Evolutionary conservation across 2,888 invertebrate genomes (phyloP).

Genomic region (Elgonia sp.): DNA sequence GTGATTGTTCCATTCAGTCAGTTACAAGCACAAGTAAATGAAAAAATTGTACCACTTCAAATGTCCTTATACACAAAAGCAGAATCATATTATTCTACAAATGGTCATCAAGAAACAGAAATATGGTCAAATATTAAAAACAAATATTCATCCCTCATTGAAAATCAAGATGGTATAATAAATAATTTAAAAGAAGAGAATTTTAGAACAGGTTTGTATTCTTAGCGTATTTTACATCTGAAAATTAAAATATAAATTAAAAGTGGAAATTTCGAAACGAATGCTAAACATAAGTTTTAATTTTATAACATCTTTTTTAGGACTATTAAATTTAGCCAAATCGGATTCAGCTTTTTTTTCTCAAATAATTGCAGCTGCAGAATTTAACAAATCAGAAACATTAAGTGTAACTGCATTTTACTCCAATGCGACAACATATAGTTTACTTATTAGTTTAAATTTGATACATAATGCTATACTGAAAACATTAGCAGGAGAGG

Average conservation of each 20-base stretch:
- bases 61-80: slow-evolving; percentile 17
- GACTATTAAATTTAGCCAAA: not conserved
- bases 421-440: slow-evolving; percentile 88
- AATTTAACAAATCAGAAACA: not conserved
- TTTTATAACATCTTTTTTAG: not conserved
- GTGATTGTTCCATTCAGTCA: slow-evolving; percentile 36
- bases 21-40: slow-evolving; percentile 18
- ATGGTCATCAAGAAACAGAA: not conserved
- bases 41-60: not conserved
- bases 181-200: not conserved
- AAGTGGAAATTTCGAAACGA: not conserved
- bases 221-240: too few species aligned
- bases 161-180: not conserved
- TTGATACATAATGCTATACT: slow-evolving; percentile 87
- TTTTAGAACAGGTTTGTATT: too few species aligned
- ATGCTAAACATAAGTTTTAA: too few species aligned
- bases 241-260: too few species aligned
- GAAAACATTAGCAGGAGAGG: slow-evolving; percentile 78
- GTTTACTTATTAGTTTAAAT: slow-evolving; percentile 88
- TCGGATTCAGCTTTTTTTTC: not conserved
- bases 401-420: slow-evolving; percentile 85
- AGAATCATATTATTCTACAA: slow-evolving; percentile 9
- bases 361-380: not conserved
- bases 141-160: not conserved
- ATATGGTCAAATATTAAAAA: not conserved